Conservation (phyloP, 2,797 vertebrate genomes). For the Gymnopithys bicolor region DNA sequence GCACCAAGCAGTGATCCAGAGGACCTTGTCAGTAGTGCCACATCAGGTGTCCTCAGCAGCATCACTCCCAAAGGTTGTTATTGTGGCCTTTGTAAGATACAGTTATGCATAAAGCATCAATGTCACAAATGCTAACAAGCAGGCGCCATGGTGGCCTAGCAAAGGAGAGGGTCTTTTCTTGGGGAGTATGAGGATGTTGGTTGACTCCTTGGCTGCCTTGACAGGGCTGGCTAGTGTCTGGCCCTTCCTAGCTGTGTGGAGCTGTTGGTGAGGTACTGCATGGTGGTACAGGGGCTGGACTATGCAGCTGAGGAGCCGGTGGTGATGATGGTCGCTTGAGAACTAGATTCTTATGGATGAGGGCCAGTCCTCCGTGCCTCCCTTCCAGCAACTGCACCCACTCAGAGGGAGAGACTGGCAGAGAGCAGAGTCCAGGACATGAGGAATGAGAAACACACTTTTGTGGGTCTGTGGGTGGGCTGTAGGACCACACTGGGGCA, state of each 20-base stretch:
- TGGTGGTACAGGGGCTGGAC: neutral
- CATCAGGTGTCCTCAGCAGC: neutral
- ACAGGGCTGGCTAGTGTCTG: neutral
- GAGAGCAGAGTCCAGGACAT: neutral
- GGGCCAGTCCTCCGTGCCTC: accelerated
- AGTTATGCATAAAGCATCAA: neutral
- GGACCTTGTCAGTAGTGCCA: accelerated
- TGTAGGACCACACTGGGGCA: neutral
- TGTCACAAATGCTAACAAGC: neutral
- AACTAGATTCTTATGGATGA: neutral
- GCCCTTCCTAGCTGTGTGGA: neutral
- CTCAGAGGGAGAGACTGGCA: neutral
- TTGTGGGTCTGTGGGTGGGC: accelerated
- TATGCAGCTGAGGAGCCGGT: neutral
- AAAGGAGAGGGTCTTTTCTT: neutral
- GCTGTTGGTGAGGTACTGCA: neutral
- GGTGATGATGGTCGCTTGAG: neutral
- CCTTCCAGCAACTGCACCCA: neutral
- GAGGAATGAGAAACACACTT: neutral
- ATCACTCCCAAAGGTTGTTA: neutral
- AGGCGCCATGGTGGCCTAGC: neutral
- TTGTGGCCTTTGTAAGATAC: neutral
- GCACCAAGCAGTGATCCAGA: neutral
- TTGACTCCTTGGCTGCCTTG: neutral
- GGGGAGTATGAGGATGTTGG: neutral